Evolutionary conservation across 2,113 vertebrate species (phyloP), one percentile per base, ranked within the genome.

Genomic region (Rhadina sibilatrix): DNA sequence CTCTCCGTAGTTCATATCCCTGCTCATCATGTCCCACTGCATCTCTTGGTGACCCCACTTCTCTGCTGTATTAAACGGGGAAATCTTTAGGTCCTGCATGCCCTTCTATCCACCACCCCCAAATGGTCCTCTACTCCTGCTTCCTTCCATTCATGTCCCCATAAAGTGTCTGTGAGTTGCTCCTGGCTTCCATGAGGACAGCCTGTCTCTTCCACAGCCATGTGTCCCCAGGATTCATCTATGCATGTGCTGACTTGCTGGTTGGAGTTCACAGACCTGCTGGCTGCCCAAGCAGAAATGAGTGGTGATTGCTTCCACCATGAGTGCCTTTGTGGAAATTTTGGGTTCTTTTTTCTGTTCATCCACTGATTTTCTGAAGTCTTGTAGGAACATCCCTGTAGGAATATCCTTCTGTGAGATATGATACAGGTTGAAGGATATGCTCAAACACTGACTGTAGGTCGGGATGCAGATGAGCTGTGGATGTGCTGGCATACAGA

Each of bases 1-100:
- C 9, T 89, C 11, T 3, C 1, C 1, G 0, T 18, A 5, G 25
- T 18, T 88, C 1, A 1, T 38, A 38, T 33, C 31, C 24, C 31
- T 46, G 12, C 18, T 63, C 10, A 6, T 72, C 37, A 12, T 9
- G 20, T n/a, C 22, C 13, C 27, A 12, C 30, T 11, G 1, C 30
- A 40, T 20, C 21, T 83, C 30, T 31, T 68, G 35, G 15, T 63
- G 30, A 86, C 12, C 6, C 4, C 37, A 52, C 4, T 5, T 50
- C n/a, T 64, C 17, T 60, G 11, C 11, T 69, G 7, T 18, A 49
- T n/a, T 37, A 44, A 54, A 60, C 3, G 28, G 10, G 5, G 11
- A 68, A 71, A 72, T 38, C 27, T 76, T 82, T 21, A 76, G 35
- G 42, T 66, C 22, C 37, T 90, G 13, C 18, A 42, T 21, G 30